Base-by-base conservation (phyloP, 2,113 vertebrate genomes). In the Ammodytes marinus region DNA sequence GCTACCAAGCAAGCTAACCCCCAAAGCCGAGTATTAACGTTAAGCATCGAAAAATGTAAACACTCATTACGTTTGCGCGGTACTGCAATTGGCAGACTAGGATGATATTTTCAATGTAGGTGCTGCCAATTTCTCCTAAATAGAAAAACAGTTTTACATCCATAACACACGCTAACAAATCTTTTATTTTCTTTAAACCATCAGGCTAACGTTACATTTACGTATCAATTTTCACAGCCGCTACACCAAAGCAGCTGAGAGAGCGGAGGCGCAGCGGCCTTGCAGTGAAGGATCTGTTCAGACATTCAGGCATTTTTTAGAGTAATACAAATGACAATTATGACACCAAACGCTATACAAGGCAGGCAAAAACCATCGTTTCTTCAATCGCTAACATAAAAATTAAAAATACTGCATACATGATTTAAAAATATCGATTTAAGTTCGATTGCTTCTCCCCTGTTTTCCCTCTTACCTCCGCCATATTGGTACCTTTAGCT, bases 401-500 rank as follows among this genome's bases (percentile, higher is more conserved):
- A 86, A 57, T 58, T 2, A 43, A 79, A 91, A 90, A 85, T 84
- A 80, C 37, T 15, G 2, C 17, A 52, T 65, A 77, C 14, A 83
- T 79, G 50, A 59, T 70, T 63, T 84, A 82, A 69, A 94, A 93
- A 86, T 92, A 89, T 85, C 88, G 89, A 94, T 94, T 94, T 94
- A 89, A 94, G 90, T 95, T 89, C 87, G 92, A 90, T 81, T 91
- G 88, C 95, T 95, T 96, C 94, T 96, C 81, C 94, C 95, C 95
- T 91, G 94, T 97, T 97, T 95, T 96, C 95, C 95, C 94, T 90
- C 97, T 98, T 96, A 98, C 97, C 97, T 99, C 97, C 97, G 97
- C 97, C 97, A 98, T 98, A 97, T 97, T 98, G 97, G 96, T 97
- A 97, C 96, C 96, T 97, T 97, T 95, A 94, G 95, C 96, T 96